phyloP scores from a whole-genome alignment of 2,797 vertebrate species.

The Anabacerthia variegaticeps region DNA sequence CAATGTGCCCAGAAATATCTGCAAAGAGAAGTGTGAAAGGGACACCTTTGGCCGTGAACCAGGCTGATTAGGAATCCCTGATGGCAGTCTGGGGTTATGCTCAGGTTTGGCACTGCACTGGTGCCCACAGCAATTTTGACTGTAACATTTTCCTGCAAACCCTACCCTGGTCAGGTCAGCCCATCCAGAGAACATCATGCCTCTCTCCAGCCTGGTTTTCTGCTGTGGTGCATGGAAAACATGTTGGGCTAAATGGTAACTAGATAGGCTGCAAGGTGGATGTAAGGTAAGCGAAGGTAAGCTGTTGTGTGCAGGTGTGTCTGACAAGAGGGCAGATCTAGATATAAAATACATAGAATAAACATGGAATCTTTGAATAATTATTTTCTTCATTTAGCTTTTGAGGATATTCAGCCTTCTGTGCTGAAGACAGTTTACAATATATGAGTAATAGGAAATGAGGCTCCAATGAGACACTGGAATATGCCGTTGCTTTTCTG shows the following conservation, averaged over 20 bases:
- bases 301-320: not conserved
- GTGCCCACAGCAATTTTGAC: rapidly evolving
- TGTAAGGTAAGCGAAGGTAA: not conserved
- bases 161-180: not conserved
- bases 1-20: not conserved
- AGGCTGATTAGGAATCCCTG: not conserved
- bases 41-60: rapidly evolving
- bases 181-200: not conserved
- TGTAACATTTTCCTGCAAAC: not conserved
- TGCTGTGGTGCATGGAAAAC: rapidly evolving
- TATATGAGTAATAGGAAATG: not conserved
- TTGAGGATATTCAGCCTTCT: not conserved
- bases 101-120: not conserved
- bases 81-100: not conserved
- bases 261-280: not conserved
- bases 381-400: not conserved
- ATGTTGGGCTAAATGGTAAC: not conserved
- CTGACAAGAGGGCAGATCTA: not conserved
- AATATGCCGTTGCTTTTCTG: not conserved
- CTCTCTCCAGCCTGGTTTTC: not conserved
- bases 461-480: not conserved
- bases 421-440: not conserved
- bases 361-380: not conserved
- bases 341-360: not conserved
- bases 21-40: not conserved